Evolutionary conservation across 2,888 invertebrate species (phyloP), one percentile per base, ranked within the genome.

Genomic region (Stenodera caucasica): DNA sequence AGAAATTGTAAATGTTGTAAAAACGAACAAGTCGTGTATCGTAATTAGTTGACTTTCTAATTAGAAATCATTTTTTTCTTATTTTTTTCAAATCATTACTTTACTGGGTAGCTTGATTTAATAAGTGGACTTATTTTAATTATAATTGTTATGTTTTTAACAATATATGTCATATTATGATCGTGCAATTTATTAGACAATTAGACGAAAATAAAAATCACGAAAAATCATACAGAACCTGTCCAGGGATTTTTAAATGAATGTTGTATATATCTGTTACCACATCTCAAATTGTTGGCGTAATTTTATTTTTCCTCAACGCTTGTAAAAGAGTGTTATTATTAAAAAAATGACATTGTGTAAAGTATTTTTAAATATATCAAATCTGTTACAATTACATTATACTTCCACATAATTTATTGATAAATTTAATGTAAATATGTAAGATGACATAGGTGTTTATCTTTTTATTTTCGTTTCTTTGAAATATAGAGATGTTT

Each of bases 251-350:
- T 26, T 40, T 18, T 7, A 40, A 40, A 18, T 40, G 18, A 40
- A 40, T 40, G 40, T 40, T 40, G 40, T 40, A 40, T 40, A 40
- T 40, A 40, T 18, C 40, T 40, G 40, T 40, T 40, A 40, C 40
- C 18, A 8, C 40, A 6, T 15, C 40, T 40, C 6, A 40, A 18
- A 40, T 40, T 40, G 40, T 40, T 40, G 40, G 40, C 18, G 18
- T 40, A 7, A 40, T 40, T 40, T 35, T 35, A n/a, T 35, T 7
- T 15, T 37, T 40, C 15, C 15, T 18, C 18, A 40, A 40, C 18
- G 40, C 40, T 40, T 40, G 18, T 40, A 40, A 40, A n/a, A 18
- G 15, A 15, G 40, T 40, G 40, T 40, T 40, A 40, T 9, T 11
- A 40, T 18, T 26, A 15, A 18, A 15, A 18, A 40, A 40, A 40